Base-by-base conservation (phyloP, 2,888 invertebrate species). In the Baronia brevicornis region DNA sequence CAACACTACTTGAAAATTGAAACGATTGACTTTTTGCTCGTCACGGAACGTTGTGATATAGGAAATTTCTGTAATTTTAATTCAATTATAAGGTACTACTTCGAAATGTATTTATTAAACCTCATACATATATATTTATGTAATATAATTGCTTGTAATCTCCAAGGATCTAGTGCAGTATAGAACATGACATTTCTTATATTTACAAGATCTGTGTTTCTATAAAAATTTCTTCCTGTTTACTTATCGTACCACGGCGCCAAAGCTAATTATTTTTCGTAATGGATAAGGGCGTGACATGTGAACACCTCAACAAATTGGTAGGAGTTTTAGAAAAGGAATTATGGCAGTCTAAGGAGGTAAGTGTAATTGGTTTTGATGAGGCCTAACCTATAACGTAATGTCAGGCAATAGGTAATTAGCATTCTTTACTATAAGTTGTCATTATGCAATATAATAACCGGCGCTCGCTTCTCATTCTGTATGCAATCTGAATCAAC, bases 261-360 rank as follows among this genome's bases (percentile, higher is more conserved):
- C 42, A 51, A 54, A 55, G 48, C 39, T 54, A 46, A 48, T 51
- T 61, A 47, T 49, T 59, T 48, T 45, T 45, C 51, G 57, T 54
- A 60, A 84, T 82, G 82, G 78, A 82, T 65, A 79, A 69, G 67
- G 73, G 72, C 52, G 67, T 72, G 53, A 82, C 80, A 34, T 85
- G 84, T 60, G 82, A 84, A 40, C 84, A 85, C 56, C 61, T 84
- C 26, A 80, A 82, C 51, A 79, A 75, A 44, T 56, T 84, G 21
- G 62, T 68, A 36, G 75, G 77, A 39, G 51, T 46, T 35, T 60
- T 82, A 9, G 73, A 60, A 37, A 75, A 74, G 52, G 78, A 84
- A 29, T 51, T 82, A 40, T 84, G 80, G 80, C 72, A 74, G 46
- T 54, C 72, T 28, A 84, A 75, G 53, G 82, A 84, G 69, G 84